Conservation (phyloP, 2,888 invertebrate genomes). For the Synanthedon formicaeformis region DNA sequence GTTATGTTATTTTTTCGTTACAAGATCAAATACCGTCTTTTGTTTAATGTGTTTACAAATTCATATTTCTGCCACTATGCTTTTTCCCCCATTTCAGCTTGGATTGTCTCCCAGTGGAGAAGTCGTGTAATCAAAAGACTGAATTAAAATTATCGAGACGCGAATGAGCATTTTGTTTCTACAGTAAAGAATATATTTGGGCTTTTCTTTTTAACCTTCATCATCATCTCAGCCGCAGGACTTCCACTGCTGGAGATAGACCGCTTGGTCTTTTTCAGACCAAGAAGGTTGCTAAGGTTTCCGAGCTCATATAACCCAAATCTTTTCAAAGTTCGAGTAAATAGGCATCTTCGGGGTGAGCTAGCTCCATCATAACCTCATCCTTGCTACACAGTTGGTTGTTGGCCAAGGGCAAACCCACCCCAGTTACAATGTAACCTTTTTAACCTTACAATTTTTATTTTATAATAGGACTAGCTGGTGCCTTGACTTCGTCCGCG, state of each 20-base stretch:
- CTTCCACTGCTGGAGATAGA: background rate
- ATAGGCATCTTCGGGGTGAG: too few relatives aligned
- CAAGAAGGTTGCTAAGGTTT: too few relatives aligned
- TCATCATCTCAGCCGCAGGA: background rate
- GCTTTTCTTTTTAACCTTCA: background rate
- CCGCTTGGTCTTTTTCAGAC: background rate
- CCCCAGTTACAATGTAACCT: background rate
- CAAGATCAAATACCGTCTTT: background rate
- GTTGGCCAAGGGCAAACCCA: too few relatives aligned
- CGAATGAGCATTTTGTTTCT: background rate
- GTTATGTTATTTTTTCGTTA: too few relatives aligned
- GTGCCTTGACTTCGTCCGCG: too few relatives aligned
- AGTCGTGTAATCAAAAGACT: background rate
- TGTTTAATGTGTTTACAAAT: background rate
- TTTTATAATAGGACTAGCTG: too few relatives aligned
- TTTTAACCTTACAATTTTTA: background rate
- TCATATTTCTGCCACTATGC: background rate
- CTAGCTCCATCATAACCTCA: too few relatives aligned
- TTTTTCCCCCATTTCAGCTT: background rate
- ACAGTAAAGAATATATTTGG: too few relatives aligned
- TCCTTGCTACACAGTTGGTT: too few relatives aligned
- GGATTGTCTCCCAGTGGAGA: background rate
- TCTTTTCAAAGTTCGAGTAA: background rate
- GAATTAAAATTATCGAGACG: background rate
- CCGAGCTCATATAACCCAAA: too few relatives aligned